Evolutionary conservation across 2,888 invertebrate genomes (phyloP).

Genomic region (Orthosia gothica): DNA sequence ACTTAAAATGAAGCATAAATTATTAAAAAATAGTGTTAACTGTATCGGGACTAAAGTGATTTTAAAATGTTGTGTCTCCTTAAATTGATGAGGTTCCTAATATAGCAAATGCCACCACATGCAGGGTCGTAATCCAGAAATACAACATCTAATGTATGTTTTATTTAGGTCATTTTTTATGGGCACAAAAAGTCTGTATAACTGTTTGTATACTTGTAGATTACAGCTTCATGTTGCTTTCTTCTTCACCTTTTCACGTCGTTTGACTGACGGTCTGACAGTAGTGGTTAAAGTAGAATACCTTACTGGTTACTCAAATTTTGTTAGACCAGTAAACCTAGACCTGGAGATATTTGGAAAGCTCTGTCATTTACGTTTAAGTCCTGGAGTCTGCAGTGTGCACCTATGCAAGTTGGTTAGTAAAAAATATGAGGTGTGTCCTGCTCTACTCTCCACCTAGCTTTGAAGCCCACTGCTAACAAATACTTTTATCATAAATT

Average conservation of each 20-base stretch:
- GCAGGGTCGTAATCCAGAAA: constrained; percentile 46
- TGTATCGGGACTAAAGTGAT: constrained; percentile 57
- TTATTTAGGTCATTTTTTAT: constrained; percentile 36
- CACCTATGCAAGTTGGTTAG: too few relatives aligned
- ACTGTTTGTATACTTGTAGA: background rate
- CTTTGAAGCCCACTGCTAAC: background rate
- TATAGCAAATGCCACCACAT: constrained; percentile 56
- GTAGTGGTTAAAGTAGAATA: too few relatives aligned
- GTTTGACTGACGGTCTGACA: too few relatives aligned
- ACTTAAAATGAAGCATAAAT: constrained; percentile 73
- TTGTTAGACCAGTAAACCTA: too few relatives aligned
- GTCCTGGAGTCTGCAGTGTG: too few relatives aligned
- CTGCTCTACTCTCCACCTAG: too few relatives aligned
- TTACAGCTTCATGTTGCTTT: background rate
- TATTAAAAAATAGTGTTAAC: constrained; percentile 70
- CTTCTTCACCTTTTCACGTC: too few relatives aligned
- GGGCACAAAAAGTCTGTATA: background rate
- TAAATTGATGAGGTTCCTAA: constrained; percentile 61
- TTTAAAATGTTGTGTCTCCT: constrained; percentile 54
- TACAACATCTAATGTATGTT: constrained; percentile 42
- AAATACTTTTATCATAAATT: too few relatives aligned
- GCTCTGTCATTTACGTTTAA: too few relatives aligned
- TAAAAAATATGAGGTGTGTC: too few relatives aligned
- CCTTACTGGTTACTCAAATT: too few relatives aligned
- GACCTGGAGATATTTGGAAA: too few relatives aligned